Base-by-base conservation (phyloP, 2,797 vertebrate genomes). In the Micromesistius poutassou region DNA sequence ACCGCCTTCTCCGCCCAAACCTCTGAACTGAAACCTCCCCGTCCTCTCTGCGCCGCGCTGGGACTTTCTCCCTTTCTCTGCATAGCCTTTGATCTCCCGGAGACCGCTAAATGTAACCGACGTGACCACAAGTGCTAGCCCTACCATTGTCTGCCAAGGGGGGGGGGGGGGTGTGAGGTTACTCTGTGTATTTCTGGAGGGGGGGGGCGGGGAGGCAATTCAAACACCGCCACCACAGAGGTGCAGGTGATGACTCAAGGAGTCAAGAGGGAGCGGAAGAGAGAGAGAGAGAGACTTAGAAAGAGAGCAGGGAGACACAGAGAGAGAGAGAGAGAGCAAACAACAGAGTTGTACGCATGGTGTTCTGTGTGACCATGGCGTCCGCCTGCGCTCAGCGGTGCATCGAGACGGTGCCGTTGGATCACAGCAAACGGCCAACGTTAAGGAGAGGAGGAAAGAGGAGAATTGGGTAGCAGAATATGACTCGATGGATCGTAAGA, bases 51-150 rank as follows among this genome's bases (percentile, higher is more conserved):
- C 25, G 80, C 78, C 19, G 31, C 80, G 78, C 84, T 4, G 68
- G 70, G 82, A 77, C 55, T 62, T 46, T 25, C 77, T 87, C 79
- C 86, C 85, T 84, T 81, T 77, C 83, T 80, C 78, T 2, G n/a
- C 30, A 76, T 55, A 80, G 84, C 66, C 83, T 86, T 88, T 89
- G 84, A 89, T 89, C 86, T 81, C 12, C 75, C n/a, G 0, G 73
- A 80, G 80, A 82, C 85, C 83, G 77, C 76, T 84, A 85, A 85
- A 77, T 85, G 87, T 33, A 78, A 81, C 81, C 80, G 78, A 77
- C 74, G 22, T 10, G 77, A 73, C 84, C 74, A 22, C 13, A 42
- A 79, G 75, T 33, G 28, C 5, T 55, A 81, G 77, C 74, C 78
- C 80, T 81, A 78, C 31, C 28, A 77, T 71, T 75, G 80, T 80